Conservation (phyloP, 2,888 invertebrate species). For the Biston betularia region DNA sequence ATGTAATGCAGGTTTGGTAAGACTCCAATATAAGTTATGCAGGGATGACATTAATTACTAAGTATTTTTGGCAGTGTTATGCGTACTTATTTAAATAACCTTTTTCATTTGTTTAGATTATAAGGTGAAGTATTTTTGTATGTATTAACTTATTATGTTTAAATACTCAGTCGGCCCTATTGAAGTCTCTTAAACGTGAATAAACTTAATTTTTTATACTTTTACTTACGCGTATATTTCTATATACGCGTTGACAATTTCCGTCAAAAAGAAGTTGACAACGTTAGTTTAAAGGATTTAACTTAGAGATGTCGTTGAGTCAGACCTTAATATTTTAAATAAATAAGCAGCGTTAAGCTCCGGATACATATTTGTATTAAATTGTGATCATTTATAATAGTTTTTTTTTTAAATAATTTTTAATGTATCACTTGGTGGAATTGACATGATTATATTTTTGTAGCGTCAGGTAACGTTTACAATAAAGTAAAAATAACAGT, state of each 20-base stretch:
- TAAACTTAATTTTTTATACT: no score
- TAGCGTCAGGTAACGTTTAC: not conserved
- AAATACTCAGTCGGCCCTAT: conserved; percentile 34
- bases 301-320: not conserved
- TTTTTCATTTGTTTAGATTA: conserved; percentile 54
- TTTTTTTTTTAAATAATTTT: not conserved
- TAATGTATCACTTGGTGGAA: not conserved
- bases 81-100: conserved; percentile 61
- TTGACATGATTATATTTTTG: conserved; percentile 5
- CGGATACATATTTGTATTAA: conserved; percentile 12
- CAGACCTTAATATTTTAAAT: conserved; percentile 13
- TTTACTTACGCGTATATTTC: no score
- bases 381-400: conserved; percentile 3
- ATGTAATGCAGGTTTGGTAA: not conserved
- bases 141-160: conserved; percentile 35
- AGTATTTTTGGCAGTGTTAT: conserved; percentile 56
- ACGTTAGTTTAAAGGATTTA: no score
- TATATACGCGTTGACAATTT: no score
- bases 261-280: no score
- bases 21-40: conserved; percentile 28
- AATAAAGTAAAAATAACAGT: not conserved
- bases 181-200: no score
- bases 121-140: conserved; percentile 45
- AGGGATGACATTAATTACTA: conserved; percentile 26
- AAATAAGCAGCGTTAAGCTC: conserved; percentile 14